phyloP scores from a whole-genome alignment of 2,113 vertebrate genomes.

The Otus sunia region DNA sequence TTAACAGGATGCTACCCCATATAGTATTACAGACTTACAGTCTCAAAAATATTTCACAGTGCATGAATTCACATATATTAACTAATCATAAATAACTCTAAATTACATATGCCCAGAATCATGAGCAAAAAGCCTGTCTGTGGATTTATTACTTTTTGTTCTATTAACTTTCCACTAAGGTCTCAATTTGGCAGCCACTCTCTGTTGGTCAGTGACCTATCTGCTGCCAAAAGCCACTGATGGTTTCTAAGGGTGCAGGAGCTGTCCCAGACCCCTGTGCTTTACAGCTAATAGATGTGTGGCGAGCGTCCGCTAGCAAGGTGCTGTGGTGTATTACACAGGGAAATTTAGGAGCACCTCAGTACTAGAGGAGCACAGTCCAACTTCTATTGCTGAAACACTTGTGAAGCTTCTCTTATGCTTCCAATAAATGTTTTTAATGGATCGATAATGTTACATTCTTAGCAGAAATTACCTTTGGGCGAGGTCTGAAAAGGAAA shows the following conservation, averaged over 20 bases:
- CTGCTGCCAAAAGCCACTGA: neutral
- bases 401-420: neutral
- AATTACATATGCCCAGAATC: neutral
- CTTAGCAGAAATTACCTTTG: neutral
- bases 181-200: neutral
- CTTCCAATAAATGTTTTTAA: neutral
- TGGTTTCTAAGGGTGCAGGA: neutral
- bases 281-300: neutral
- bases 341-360: neutral
- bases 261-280: neutral
- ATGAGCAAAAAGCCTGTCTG: neutral
- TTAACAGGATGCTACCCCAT: neutral
- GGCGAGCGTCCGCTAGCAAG: neutral
- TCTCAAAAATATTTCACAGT: neutral
- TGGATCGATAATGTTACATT: neutral
- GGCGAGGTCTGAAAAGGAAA: neutral
- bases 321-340: neutral
- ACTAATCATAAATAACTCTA: neutral
- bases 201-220: neutral
- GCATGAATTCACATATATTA: neutral
- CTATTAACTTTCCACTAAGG: neutral
- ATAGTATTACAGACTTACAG: neutral
- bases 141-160: neutral
- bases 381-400: neutral
- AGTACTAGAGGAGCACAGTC: neutral